Percentiles rank a stretch among this genome's conserved stretches.
phyloP scores from a whole-genome alignment of 2,888 invertebrate species.

The Acheta domesticus region DNA sequence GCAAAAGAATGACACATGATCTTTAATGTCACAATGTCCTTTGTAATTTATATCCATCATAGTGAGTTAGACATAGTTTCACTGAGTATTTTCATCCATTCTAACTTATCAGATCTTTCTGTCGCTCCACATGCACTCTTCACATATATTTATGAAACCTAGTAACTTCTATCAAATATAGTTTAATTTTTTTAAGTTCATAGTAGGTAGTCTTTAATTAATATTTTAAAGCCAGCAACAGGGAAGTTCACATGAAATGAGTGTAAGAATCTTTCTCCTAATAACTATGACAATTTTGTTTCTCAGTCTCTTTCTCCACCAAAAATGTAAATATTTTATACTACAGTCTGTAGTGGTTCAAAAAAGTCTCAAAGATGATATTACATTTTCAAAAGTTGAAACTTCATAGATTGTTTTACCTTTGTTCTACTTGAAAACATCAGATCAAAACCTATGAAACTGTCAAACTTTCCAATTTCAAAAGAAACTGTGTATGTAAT shows the following conservation, averaged over 20 bases:
- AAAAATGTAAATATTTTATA: neutral
- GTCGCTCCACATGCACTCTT: constrained; percentile 8
- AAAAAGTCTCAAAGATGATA: neutral
- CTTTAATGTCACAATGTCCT: neutral
- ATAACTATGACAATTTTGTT: constrained; percentile 18
- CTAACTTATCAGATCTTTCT: constrained; percentile 1
- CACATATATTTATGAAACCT: neutral
- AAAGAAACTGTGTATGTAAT: neutral
- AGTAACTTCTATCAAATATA: constrained; percentile 1
- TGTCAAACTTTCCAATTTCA: neutral
- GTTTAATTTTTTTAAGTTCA: neutral
- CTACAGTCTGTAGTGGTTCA: neutral
- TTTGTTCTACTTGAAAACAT: neutral
- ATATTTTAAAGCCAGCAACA: neutral
- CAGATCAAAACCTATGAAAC: neutral
- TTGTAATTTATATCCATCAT: neutral
- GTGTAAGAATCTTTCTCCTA: neutral
- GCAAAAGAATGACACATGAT: neutral
- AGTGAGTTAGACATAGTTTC: neutral
- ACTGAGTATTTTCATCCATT: neutral
- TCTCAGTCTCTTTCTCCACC: constrained; percentile 18
- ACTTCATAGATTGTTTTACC: constrained; percentile 3
- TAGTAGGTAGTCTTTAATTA: neutral
- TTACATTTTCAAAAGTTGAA: neutral
- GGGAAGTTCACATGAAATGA: neutral